Percentiles rank a stretch among this genome's conserved stretches.
phyloP scores from a whole-genome alignment of 92 coral and sea anemone genomes.

The Heliopora coerulea region DNA sequence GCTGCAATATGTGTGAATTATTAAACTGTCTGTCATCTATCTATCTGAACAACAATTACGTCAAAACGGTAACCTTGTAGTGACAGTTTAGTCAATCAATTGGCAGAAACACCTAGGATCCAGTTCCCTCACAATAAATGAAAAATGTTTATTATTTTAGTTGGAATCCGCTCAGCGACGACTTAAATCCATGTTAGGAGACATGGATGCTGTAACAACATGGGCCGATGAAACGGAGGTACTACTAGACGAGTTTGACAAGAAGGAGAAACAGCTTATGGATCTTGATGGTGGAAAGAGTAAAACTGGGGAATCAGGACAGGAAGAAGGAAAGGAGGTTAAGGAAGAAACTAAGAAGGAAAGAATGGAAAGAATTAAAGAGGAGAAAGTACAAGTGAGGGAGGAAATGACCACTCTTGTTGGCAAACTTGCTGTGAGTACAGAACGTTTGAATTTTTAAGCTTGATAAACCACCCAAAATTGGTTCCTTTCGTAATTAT shows the following conservation, averaged over 20 bases:
- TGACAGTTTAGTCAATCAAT: no score
- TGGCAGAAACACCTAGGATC: no score
- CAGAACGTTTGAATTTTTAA: neutral
- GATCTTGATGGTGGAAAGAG: neutral
- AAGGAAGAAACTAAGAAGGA: constrained; percentile 36
- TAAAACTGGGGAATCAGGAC: neutral
- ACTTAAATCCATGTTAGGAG: constrained; percentile 40
- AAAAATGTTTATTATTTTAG: constrained; percentile 10
- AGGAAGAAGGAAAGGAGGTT: constrained; percentile 23
- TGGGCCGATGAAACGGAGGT: constrained; percentile 52
- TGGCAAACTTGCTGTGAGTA: constrained; percentile 22
- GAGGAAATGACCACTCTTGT: neutral
- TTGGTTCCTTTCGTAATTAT: no score
- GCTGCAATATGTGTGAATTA: no score
- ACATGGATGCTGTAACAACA: constrained; percentile 38
- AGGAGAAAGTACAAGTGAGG: constrained; percentile 20
- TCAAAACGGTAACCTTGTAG: no score
- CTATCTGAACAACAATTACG: no score
- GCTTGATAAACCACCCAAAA: neutral
- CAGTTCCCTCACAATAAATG: no score
- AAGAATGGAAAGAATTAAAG: constrained; percentile 22
- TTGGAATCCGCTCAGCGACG: constrained; percentile 41
- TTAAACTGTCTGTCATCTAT: no score
- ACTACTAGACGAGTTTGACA: constrained; percentile 36
- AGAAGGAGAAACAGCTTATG: constrained; percentile 15